Base-by-base conservation (phyloP, 2,888 invertebrate genomes). In the Osmoderma eremita region DNA sequence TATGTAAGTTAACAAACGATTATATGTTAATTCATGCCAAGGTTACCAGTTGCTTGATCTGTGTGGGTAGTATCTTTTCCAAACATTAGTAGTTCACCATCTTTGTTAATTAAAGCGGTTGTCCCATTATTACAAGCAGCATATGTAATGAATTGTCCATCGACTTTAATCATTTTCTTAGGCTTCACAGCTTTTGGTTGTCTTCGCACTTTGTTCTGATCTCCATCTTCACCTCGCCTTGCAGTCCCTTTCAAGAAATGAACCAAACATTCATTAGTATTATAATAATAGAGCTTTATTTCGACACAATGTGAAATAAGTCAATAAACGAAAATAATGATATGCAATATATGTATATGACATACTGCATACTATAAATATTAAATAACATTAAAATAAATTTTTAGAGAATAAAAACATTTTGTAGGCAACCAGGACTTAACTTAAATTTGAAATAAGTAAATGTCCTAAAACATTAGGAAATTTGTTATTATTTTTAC, bases 91-190 rank as follows among this genome's bases (percentile, higher is more conserved):
- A 98, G 84, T 76, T 93, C 91, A 0, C 98, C 98, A 63, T 93
- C 92, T 1, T 95, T 95, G 0, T 64, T 53, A 30, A 98, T 92
- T 69, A 98, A 87, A 2, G 97, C 97, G 8, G 96, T 94, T 1
- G 96, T 94, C 3, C 97, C 97, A 82, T 95, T 95, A 82, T 97
- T 98, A 78, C 97, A 97, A 0, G 97, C 95, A 0, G 92, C 93
- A 75, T 89, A 89, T 0, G 92, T 86, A 24, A 97, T 88, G 75
- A 88, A 87, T 77, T 95, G 92, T 0, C 93, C 91, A 76, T 97
- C 97, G 68, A 95, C 90, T 84, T 94, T 93, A 38, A 90, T 88
- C 85, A 97, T 93, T 83, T 94, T 95, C 83, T 95, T 96, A 10
- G 96, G 96, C 77, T 97, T 94, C 0, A 91, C 90, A 0, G 97